Evolutionary conservation across 2,888 invertebrate species (phyloP).

Genomic region (Odontothrips loti): DNA sequence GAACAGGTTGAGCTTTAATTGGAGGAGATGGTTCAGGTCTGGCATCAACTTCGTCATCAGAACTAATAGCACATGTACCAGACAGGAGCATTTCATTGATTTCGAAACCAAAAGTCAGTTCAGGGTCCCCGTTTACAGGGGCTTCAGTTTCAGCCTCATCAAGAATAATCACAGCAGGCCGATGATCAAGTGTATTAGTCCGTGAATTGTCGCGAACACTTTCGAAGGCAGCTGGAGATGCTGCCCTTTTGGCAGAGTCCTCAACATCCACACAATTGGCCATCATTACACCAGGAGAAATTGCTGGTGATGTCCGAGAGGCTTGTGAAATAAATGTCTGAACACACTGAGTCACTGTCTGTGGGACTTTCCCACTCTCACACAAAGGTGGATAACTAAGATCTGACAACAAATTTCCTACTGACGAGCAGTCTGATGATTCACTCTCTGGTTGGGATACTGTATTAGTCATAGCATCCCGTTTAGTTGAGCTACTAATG

Average conservation of each 20-base stretch:
- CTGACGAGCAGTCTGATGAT: conserved; percentile 28
- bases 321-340: conserved; percentile 35
- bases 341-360: conserved; percentile 31
- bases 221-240: conserved; percentile 32
- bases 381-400: conserved; percentile 20
- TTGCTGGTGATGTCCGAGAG: conserved; percentile 26
- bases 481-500: conserved; percentile 35
- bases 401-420: conserved; percentile 28
- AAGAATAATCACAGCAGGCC: conserved; percentile 71
- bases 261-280: conserved; percentile 32
- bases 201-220: conserved; percentile 33
- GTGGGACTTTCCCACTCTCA: background rate
- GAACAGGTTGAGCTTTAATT: background rate
- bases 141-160: conserved; percentile 51
- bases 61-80: conserved; percentile 36
- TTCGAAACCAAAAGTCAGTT: conserved; percentile 70
- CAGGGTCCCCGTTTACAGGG: conserved; percentile 34
- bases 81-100: conserved; percentile 67
- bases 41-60: background rate
- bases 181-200: conserved; percentile 42
- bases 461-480: conserved; percentile 39
- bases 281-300: conserved; percentile 30
- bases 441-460: conserved; percentile 34
- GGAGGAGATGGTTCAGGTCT: background rate
- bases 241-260: conserved; percentile 36